Conservation (phyloP, 2,797 vertebrate species). For the Halcyon leucocephala region DNA sequence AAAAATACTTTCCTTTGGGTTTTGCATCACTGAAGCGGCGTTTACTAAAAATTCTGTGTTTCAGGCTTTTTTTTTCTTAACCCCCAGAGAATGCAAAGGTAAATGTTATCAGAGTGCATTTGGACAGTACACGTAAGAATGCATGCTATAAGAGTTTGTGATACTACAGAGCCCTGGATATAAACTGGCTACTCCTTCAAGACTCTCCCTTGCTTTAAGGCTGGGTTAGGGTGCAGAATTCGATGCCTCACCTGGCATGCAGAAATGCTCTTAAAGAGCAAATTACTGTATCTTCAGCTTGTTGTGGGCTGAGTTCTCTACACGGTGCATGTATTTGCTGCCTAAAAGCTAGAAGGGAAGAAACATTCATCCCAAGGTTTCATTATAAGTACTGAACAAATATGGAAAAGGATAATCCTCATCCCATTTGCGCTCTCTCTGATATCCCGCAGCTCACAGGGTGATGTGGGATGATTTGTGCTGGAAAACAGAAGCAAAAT, state of each 20-base stretch:
- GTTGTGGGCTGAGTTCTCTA: background rate
- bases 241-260: background rate
- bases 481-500: background rate
- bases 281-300: background rate
- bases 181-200: background rate
- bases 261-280: background rate
- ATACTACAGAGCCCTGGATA: background rate
- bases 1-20: background rate
- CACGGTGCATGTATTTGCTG: background rate
- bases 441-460: background rate
- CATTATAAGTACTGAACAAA: background rate
- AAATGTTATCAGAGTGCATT: constrained; percentile 10
- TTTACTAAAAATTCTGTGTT: background rate
- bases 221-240: background rate
- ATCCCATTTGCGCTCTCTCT: background rate
- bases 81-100: background rate
- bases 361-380: background rate
- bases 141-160: background rate
- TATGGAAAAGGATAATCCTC: background rate
- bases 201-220: background rate
- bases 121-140: background rate
- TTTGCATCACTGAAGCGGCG: background rate
- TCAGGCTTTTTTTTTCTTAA: background rate
- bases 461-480: background rate
- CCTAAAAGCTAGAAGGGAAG: background rate